Evolutionary conservation across 2,888 invertebrate genomes (phyloP).

Genomic region (Pristionchus maxplancki): DNA sequence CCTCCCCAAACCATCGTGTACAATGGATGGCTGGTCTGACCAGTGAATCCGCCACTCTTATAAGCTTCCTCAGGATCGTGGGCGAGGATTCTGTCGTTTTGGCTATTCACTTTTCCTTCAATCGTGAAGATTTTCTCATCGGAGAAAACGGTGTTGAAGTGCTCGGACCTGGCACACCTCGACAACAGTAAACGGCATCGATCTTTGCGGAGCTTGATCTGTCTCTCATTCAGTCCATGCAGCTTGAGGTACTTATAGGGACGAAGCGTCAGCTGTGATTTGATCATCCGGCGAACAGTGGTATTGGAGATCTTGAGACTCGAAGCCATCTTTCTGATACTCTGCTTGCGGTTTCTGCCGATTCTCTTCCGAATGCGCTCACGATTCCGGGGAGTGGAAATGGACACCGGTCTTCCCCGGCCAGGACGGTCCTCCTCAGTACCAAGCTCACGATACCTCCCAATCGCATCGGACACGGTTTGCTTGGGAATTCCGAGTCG

Average conservation of each 20-base stretch:
- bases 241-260: not conserved
- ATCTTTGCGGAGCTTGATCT: not conserved
- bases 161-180: not conserved
- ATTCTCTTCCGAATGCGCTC: not conserved
- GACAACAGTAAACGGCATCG: not conserved
- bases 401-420: not conserved
- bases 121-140: conserved; percentile 52
- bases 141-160: conserved; percentile 34
- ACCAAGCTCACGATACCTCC: not conserved
- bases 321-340: not conserved
- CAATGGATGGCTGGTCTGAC: conserved; percentile 12
- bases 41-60: not conserved
- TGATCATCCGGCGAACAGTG: not conserved
- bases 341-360: not conserved
- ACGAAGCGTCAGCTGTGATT: not conserved
- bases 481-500: not conserved
- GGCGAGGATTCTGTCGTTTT: conserved; percentile 38
- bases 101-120: conserved; percentile 25
- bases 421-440: not conserved
- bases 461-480: too few relatives aligned
- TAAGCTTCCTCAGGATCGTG: not conserved
- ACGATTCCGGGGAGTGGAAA: not conserved
- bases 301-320: not conserved
- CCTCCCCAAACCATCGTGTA: conserved; percentile 51
- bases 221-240: not conserved